Percentiles rank a stretch among this genome's conserved stretches.
phyloP scores from a whole-genome alignment of 2,113 vertebrate genomes.

The Microtus oregoni region DNA sequence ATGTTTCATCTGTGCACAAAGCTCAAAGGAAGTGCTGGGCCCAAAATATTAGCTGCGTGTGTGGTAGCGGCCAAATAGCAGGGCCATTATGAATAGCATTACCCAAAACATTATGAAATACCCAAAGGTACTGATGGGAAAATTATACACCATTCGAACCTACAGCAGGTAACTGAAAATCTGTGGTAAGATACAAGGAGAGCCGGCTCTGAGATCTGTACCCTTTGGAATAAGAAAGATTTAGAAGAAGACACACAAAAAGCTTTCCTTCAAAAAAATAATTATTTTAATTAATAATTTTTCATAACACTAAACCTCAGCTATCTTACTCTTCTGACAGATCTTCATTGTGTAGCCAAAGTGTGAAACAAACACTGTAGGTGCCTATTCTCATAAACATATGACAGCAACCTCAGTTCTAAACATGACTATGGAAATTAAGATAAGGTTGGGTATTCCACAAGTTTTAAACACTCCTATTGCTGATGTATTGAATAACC shows the following conservation, averaged over 20 bases:
- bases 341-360: neutral
- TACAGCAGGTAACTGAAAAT: slow-evolving; percentile 53
- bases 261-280: neutral
- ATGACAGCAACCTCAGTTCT: neutral
- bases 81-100: slow-evolving; percentile 61
- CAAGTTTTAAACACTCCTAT: slow-evolving; percentile 16
- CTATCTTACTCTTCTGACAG: neutral
- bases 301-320: neutral
- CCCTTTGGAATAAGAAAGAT: slow-evolving; percentile 6
- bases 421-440: slow-evolving; percentile 30
- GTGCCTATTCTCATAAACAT: neutral
- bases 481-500: neutral
- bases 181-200: slow-evolving; percentile 32
- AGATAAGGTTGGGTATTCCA: neutral
- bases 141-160: slow-evolving; percentile 59
- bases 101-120: slow-evolving; percentile 17
- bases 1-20: slow-evolving; percentile 60
- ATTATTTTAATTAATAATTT: slow-evolving; percentile 31
- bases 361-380: neutral
- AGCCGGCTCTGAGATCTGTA: slow-evolving; percentile 35
- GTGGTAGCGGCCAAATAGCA: slow-evolving; percentile 40
- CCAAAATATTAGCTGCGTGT: slow-evolving; percentile 44
- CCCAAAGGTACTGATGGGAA: slow-evolving; percentile 62
- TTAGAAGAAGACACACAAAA: slow-evolving; percentile 26
- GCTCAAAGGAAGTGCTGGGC: slow-evolving; percentile 65